phyloP scores from a whole-genome alignment of 2,888 invertebrate genomes.

The Zele albiditarsus region DNA sequence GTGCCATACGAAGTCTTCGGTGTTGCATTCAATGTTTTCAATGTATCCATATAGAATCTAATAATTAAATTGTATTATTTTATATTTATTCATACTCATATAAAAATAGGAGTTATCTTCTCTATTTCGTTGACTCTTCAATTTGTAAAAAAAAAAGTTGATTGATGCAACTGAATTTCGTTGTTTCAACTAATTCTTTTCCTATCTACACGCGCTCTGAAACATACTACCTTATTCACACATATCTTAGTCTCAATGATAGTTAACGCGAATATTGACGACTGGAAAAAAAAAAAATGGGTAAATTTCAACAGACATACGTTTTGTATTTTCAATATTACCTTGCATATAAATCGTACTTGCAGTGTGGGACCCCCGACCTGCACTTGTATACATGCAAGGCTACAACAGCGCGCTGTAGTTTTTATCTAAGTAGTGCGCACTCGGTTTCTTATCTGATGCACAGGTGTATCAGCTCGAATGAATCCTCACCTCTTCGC shows the following conservation, averaged over 20 bases:
- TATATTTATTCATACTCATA: too few species aligned
- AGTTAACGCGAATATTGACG: too few species aligned
- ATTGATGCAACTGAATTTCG: too few species aligned
- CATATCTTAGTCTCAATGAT: too few species aligned
- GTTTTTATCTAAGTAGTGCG: not conserved
- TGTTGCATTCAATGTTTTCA: not conserved
- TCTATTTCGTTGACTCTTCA: too few species aligned
- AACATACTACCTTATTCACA: too few species aligned
- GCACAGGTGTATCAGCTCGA: not conserved
- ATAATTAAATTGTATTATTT: not conserved
- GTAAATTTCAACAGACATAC: not conserved
- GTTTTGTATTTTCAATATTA: not conserved
- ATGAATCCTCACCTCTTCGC: not conserved
- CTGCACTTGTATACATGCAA: not conserved
- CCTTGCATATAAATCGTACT: not conserved
- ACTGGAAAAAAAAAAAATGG: not conserved
- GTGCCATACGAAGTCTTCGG: conserved; percentile 24
- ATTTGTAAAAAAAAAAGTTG: too few species aligned
- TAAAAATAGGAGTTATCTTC: too few species aligned
- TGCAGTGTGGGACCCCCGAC: not conserved
- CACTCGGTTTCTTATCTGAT: not conserved
- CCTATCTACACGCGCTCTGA: too few species aligned
- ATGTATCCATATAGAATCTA: conserved; percentile 11
- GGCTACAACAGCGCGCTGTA: not conserved
- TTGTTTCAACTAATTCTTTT: too few species aligned